Evolutionary conservation across 2,113 vertebrate species (phyloP), one percentile per base, ranked within the genome.

Genomic region (Strix aluco): DNA sequence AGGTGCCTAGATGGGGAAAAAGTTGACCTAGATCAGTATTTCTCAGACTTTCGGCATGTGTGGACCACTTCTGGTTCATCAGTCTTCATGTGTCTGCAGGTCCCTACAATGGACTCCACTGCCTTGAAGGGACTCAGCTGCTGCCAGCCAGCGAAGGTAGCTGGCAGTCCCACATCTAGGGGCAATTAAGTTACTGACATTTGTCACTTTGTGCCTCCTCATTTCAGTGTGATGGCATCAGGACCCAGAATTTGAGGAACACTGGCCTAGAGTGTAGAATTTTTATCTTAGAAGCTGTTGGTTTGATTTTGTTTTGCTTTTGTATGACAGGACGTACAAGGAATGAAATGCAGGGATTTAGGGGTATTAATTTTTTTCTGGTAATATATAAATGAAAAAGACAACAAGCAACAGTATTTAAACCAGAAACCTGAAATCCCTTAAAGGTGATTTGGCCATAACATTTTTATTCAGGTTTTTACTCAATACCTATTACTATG

Each of bases 401-500:
- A 82, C 36, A 84, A 59, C 22, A 94, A 73, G 15, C 27, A 88
- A 51, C 17, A 69, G 30, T 61, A 80, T 72, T 87, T 86, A 75
- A 81, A 81, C 17, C 36, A 58, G 67, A 58, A 84, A 30, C 36
- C 23, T 80, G 27, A 92, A 95, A 96, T 84, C 52, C 23, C 30
- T 75, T 59, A 82, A 74, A 71, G 44, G 74, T 91, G 52, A 63
- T 69, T 82, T 87, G 49, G 36, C 54, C 70, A 26, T 69, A 86
- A 58, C 16, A 29, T 88, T 90, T 92, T 72, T 85, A 38, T 65
- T 91, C 73, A 79, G 44, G 44, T 79, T 91, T 91, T 91, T 22
- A 47, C 38, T 80, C 85, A 79, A 20, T 82, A 72, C n/a, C 61
- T 82, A 30, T 78, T 96, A 30, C 75, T 88, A 8, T 38, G 18